Evolutionary conservation across 2,888 invertebrate genomes (phyloP).

Genomic region (Oscheius sp.): DNA sequence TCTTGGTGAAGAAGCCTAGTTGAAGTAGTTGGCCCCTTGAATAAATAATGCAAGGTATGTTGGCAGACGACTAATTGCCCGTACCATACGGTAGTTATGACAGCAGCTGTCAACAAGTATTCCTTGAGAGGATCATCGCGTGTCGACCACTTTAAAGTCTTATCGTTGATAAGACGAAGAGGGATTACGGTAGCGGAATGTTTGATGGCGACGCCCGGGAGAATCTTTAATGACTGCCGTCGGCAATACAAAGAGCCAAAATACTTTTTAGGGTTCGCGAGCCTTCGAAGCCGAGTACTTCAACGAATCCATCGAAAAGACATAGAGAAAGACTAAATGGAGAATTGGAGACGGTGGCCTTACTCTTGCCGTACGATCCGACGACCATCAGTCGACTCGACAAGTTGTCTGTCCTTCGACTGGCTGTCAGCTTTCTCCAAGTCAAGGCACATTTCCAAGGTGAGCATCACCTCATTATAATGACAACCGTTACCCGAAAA

Average conservation of each 20-base stretch:
- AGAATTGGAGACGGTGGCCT: slow-evolving; percentile 93
- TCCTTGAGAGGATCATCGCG: background rate
- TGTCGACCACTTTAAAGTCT: background rate
- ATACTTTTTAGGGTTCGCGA: slow-evolving; percentile 68
- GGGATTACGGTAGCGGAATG: slow-evolving; percentile 31
- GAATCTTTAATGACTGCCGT: slow-evolving; percentile 34
- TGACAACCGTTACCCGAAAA: background rate
- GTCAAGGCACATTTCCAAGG: slow-evolving; percentile 99
- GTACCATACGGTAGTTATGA: slow-evolving; percentile 26
- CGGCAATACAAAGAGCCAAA: background rate
- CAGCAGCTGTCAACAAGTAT: slow-evolving; percentile 31
- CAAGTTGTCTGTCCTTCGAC: slow-evolving; percentile 93
- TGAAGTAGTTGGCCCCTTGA: background rate
- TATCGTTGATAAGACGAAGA: background rate
- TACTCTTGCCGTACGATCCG: slow-evolving; percentile 75
- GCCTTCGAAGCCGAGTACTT: slow-evolving; percentile 60
- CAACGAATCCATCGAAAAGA: slow-evolving; percentile 91
- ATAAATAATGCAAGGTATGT: slow-evolving; percentile 22
- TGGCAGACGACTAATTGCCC: slow-evolving; percentile 16
- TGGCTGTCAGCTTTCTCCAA: slow-evolving; percentile 96
- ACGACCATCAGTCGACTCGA: slow-evolving; percentile 87
- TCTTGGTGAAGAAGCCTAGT: background rate
- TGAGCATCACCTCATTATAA: slow-evolving; percentile 75
- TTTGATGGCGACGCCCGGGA: slow-evolving; percentile 17
- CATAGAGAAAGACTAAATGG: slow-evolving; percentile 98